A percentile compares a stretch with the other conserved stretches of the same genome.
These are phyloP conservation scores for Rhabdophis nuchalis DNA, from an alignment of 2,797 vertebrate species.

Conservation along the genomic window DNA sequence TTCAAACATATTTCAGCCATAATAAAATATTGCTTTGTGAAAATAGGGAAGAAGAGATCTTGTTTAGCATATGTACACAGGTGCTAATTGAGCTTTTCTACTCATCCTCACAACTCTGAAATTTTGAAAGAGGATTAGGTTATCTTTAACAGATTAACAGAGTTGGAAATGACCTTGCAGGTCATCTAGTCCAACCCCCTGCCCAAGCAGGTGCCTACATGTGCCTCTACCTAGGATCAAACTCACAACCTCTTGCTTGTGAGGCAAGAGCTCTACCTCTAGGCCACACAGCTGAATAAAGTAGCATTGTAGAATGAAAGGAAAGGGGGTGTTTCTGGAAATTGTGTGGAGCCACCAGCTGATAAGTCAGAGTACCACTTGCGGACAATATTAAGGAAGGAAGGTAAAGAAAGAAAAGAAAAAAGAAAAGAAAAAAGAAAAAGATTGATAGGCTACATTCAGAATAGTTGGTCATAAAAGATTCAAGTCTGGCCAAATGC, in stretches of 20 bases:
- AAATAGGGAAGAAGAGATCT: not conserved
- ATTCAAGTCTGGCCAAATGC: not conserved
- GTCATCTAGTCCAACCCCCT: too few relatives aligned
- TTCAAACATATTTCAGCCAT: too few relatives aligned
- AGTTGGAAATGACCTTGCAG: too few relatives aligned
- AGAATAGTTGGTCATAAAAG: conserved; percentile 4
- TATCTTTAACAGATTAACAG: too few relatives aligned
- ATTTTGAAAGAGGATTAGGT: not conserved
- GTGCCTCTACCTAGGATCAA: too few relatives aligned
- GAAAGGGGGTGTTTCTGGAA: not conserved
- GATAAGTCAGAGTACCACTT: not conserved
- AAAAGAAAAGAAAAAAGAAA: not conserved
- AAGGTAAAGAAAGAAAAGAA: too few relatives aligned
- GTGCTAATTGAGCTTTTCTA: not conserved
- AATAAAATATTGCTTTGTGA: not conserved
- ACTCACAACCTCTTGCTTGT: too few relatives aligned
- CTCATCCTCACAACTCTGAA: not conserved
- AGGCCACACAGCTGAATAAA: not conserved
- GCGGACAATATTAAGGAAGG: not conserved
- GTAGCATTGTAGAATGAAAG: not conserved
- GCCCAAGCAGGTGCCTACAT: too few relatives aligned
- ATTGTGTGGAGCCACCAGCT: not conserved
- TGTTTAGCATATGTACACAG: not conserved
- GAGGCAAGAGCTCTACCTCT: too few relatives aligned
- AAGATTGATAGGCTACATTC: not conserved